Percentiles rank a stretch among this genome's conserved stretches.
Evolutionary conservation across 1,140 invertebrate species (phyloP).

Genomic region (Zaprionus capensis): DNA sequence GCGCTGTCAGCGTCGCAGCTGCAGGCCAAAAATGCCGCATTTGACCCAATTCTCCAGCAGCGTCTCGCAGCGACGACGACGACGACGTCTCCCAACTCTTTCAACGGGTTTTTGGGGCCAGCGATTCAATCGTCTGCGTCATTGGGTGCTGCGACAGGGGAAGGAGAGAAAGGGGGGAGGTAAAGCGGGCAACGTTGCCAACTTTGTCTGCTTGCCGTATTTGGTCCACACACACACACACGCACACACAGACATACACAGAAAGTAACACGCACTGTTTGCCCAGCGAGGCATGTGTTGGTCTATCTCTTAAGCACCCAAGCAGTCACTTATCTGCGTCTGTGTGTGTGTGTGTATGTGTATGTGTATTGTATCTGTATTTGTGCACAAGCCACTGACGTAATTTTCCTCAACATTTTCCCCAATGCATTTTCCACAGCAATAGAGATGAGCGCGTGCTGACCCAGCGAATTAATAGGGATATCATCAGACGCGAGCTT

Average conservation of each 20-base stretch:
- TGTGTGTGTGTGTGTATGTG: neutral
- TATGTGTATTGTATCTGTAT: conserved; percentile 26
- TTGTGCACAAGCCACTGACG: conserved; percentile 69
- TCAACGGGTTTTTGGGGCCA: conserved; percentile 48
- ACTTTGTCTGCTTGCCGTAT: conserved; percentile 61
- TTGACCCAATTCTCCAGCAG: conserved; percentile 67
- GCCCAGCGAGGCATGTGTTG: conserved; percentile 40
- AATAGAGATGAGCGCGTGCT: conserved; percentile 36
- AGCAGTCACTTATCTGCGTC: conserved; percentile 66
- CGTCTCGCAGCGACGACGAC: conserved; percentile 15
- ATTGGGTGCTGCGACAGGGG: conserved; percentile 30
- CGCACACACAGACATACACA: conserved; percentile 8
- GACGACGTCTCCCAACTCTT: conserved; percentile 55
- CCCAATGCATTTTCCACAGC: conserved; percentile 66
- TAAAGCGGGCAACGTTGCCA: conserved; percentile 43
- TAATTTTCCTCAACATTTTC: conserved; percentile 69
- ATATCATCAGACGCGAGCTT: neutral
- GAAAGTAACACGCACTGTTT: conserved; percentile 41
- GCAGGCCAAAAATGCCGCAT: conserved; percentile 70
- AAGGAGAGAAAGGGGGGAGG: neutral
- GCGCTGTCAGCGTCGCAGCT: conserved; percentile 42
- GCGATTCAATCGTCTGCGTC: conserved; percentile 69
- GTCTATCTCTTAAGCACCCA: conserved; percentile 72
- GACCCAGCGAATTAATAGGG: neutral
- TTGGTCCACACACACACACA: conserved; percentile 53